Evolutionary conservation across 2,113 vertebrate species (phyloP).

Genomic region (Ameiurus melas): DNA sequence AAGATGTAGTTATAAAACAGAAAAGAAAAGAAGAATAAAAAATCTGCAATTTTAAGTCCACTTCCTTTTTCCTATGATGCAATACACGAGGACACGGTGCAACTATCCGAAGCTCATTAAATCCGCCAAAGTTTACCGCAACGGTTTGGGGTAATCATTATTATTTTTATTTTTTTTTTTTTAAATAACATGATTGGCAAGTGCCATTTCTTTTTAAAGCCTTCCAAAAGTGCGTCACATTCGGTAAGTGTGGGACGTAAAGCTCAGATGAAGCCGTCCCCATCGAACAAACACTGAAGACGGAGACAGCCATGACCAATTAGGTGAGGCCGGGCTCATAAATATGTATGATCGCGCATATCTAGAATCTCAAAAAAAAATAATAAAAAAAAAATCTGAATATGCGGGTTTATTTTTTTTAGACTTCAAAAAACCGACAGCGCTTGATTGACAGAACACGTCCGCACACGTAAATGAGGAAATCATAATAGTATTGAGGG

Average conservation of each 20-base stretch:
- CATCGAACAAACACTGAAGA: constrained; percentile 25
- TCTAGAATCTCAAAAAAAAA: background rate
- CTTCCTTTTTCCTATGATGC: constrained; percentile 22
- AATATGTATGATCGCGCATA: constrained; percentile 47
- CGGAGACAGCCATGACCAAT: constrained; percentile 39
- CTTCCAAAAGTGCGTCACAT: background rate
- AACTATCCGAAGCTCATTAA: constrained; percentile 9
- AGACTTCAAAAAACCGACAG: background rate
- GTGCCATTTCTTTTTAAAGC: background rate
- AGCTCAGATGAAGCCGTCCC: constrained; percentile 27
- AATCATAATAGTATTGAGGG: constrained; percentile 31
- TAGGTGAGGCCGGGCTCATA: constrained; percentile 35
- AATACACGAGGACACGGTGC: background rate
- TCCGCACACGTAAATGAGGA: constrained; percentile 44
- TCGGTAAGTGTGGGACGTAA: background rate
- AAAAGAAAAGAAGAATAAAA: background rate
- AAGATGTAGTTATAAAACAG: background rate
- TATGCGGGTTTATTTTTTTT: constrained; percentile 18
- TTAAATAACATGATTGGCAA: constrained; percentile 1
- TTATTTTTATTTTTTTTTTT: background rate
- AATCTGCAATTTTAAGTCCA: constrained; percentile 12
- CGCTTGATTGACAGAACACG: constrained; percentile 54
- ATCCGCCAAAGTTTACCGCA: constrained; percentile 3
- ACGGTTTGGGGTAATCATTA: background rate
- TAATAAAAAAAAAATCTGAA: constrained; percentile 30